These are phyloP conservation scores for Sebastes hubbsi DNA, from an alignment of 2,797 vertebrate species.

Conservation along the genomic window DNA sequence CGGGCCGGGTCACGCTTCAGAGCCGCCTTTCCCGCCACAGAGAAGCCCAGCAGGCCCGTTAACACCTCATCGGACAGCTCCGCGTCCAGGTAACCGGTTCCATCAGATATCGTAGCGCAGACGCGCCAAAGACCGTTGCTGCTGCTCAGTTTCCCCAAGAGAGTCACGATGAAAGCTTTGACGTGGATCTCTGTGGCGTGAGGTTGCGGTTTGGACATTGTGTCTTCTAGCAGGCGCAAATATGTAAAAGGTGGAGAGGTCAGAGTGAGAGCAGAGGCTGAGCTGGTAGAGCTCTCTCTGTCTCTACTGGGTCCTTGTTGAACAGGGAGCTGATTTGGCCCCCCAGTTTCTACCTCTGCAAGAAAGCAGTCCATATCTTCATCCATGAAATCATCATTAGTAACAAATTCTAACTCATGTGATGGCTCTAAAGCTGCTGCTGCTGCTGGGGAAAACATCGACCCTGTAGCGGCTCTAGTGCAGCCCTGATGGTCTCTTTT, in stretches of 20 bases:
- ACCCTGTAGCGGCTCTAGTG: not conserved
- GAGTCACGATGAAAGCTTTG: conserved; percentile 96
- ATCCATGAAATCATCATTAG: conserved; percentile 56
- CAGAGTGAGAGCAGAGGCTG: conserved; percentile 57
- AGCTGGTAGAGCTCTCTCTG: not conserved
- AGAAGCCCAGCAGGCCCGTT: conserved; percentile 90
- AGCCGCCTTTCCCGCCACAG: conserved; percentile 86
- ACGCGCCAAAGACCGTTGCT: conserved; percentile 86
- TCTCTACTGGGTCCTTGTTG: not conserved
- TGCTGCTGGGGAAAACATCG: not conserved
- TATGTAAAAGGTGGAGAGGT: conserved; percentile 88
- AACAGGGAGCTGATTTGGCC: not conserved
- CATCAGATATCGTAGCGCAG: conserved; percentile 91
- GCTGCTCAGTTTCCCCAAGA: conserved; percentile 89
- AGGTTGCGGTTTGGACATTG: conserved; percentile 51
- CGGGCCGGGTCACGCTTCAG: conserved; percentile 85
- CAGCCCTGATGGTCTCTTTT: conserved; percentile 25
- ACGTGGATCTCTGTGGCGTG: conserved; percentile 74
- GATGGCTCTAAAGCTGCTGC: conserved; percentile 1
- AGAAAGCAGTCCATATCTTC: conserved; percentile 65
- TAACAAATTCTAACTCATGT: not conserved
- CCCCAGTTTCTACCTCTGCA: conserved; percentile 27
- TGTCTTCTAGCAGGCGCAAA: conserved; percentile 82
- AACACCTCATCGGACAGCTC: conserved; percentile 89
- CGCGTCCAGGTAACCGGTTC: conserved; percentile 91